A percentile compares a stretch with the other conserved stretches of the same genome.
Evolutionary conservation across 1,140 invertebrate species (phyloP).

Genomic region (Aleiodes sp.): DNA sequence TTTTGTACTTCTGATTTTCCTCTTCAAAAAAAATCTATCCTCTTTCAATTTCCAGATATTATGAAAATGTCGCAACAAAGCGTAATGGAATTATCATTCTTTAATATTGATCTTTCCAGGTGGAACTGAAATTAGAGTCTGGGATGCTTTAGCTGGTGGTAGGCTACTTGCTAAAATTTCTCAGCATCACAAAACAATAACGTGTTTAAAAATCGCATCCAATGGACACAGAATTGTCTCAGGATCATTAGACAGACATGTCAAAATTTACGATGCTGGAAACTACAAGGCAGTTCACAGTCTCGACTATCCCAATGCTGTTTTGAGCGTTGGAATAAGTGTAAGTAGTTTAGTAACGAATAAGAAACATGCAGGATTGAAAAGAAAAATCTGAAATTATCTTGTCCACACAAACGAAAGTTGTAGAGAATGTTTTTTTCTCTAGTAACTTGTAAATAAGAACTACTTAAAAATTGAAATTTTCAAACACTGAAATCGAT

Average conservation of each 20-base stretch:
- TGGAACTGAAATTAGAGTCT: conserved; percentile 91
- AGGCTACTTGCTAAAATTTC: conserved; percentile 81
- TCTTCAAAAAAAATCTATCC: too few relatives aligned
- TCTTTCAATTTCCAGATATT: conserved; percentile 10
- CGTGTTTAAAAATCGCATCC: conserved; percentile 80
- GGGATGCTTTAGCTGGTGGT: conserved; percentile 90
- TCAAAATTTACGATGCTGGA: conserved; percentile 92
- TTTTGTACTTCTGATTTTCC: too few relatives aligned
- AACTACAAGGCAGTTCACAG: conserved; percentile 90
- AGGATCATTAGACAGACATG: conserved; percentile 90
- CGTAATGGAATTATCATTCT: conserved; percentile 3
- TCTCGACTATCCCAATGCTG: conserved; percentile 88
- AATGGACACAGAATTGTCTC: conserved; percentile 86
- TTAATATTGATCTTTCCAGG: conserved; percentile 66
- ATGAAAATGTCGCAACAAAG: too few relatives aligned
- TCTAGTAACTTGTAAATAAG: too few relatives aligned
- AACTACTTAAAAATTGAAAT: too few relatives aligned
- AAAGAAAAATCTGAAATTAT: neutral
- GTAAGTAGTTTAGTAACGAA: conserved; percentile 66
- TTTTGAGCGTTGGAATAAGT: conserved; percentile 85
- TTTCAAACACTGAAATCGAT: too few relatives aligned
- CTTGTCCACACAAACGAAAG: too few relatives aligned
- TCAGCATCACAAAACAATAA: conserved; percentile 95
- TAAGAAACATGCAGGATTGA: too few relatives aligned
- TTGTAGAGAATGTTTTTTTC: too few relatives aligned